Percentiles rank a stretch among this genome's conserved stretches.
Conservation (phyloP, 2,113 vertebrate species). For the Dissostichus mawsoni region DNA sequence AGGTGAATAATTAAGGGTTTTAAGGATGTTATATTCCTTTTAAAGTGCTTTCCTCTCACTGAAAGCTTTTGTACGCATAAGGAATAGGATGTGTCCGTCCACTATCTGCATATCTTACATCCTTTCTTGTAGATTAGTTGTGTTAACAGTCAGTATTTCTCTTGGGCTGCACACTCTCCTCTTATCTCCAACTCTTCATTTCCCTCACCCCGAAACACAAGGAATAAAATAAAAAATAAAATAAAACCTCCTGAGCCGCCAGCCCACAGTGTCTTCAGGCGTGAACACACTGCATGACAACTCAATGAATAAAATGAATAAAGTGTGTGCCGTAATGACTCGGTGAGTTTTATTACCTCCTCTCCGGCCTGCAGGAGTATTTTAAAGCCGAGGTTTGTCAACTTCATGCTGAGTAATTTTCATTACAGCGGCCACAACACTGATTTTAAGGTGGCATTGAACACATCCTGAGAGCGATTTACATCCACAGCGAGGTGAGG, state of each 20-base stretch:
- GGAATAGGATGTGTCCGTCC: not conserved
- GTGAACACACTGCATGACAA: constrained; percentile 64
- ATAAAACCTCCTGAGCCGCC: constrained; percentile 16
- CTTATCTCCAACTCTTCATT: constrained; percentile 38
- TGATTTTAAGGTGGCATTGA: not conserved
- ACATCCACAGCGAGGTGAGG: not conserved
- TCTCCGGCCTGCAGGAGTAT: not conserved
- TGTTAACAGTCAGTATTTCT: not conserved
- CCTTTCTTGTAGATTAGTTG: not conserved
- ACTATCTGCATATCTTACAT: not conserved
- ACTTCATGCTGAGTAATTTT: not conserved
- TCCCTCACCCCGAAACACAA: not conserved
- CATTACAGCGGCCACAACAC: not conserved
- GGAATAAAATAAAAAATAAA: not conserved
- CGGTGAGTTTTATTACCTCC: constrained; percentile 34
- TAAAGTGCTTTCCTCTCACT: not conserved
- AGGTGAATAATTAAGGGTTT: too few relatives aligned
- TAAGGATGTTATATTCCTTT: too few relatives aligned
- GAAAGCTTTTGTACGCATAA: not conserved
- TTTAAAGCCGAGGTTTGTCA: not conserved
- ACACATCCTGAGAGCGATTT: not conserved
- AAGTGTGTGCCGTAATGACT: constrained; percentile 58
- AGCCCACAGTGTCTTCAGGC: constrained; percentile 44
- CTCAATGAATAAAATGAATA: constrained; percentile 73
- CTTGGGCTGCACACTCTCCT: not conserved